Evolutionary conservation across 2,113 vertebrate genomes (phyloP), one percentile per base, ranked within the genome.

Genomic region (Pterocles orientalis): DNA sequence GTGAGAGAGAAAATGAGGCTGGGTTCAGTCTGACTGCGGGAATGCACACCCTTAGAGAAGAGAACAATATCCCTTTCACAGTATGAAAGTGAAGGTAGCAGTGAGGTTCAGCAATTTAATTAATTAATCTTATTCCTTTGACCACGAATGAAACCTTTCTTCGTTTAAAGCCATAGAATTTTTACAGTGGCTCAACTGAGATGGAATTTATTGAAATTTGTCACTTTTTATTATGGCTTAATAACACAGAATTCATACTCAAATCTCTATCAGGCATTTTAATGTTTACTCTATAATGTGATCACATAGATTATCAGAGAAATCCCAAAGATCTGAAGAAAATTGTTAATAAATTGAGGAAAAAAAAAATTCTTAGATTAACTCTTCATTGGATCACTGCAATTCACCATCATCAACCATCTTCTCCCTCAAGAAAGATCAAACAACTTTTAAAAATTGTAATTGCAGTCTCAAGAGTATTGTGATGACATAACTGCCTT

Each of bases 1-100:
- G 10, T 31, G 48, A 75, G 43, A 0, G 0, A 69, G 47, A 36
- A 53, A 26, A 16, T 21, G 11, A 79, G 18, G 9, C 3, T 9
- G 21, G 12, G 25, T 47, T 62, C 17, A 8, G 7, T 13, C 51
- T 79, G 78, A 18, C 19, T 66, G 7, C 28, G 16, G 53, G 24
- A 87, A 41, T 9, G 7, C 19, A 25, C 17, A 17, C 4, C 3
- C 8, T 60, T 41, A 43, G 51, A 71, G 41, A 50, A 26, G 14
- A 54, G 14, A 83, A 10, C 9, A 48, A 13, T 5, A 14, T 25
- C 24, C 4, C 13, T 43, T 70, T 66, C 41, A 36, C 10, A 7
- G 3, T 26, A 3, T 43, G 9, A 51, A 80, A 33, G 13, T 19
- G 25, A 89, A 86, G 21, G 12, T 54, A 69, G n/a, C 18, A 54